Conservation (phyloP, 2,797 vertebrate species). For the Peromyscus eremicus region DNA sequence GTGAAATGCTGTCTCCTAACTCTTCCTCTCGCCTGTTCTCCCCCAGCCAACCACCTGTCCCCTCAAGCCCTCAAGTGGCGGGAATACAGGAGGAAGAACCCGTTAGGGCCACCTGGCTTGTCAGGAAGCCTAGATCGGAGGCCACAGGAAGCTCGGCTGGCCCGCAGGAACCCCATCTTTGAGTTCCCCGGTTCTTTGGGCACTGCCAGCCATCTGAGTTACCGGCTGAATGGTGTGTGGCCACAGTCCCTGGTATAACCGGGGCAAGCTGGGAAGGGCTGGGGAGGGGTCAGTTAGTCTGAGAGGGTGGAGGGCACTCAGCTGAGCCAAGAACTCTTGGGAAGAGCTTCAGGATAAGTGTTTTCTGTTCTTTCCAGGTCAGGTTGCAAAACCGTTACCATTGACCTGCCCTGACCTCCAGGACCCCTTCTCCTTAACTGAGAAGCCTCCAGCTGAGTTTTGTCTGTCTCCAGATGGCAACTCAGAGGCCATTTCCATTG, state of each 20-base stretch:
- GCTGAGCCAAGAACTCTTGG: not conserved
- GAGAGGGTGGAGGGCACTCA: not conserved
- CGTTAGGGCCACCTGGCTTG: slow-evolving; percentile 90
- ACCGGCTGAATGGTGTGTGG: slow-evolving; percentile 91
- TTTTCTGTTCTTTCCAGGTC: slow-evolving; percentile 85
- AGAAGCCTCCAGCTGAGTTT: slow-evolving; percentile 98
- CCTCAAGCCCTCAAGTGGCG: slow-evolving; percentile 98
- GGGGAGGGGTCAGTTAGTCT: not conserved
- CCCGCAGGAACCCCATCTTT: slow-evolving; percentile 92
- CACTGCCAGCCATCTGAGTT: slow-evolving; percentile 85
- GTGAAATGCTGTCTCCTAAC: slow-evolving; percentile 27
- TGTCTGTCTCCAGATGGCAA: slow-evolving; percentile 97
- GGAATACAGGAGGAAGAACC: slow-evolving; percentile 97
- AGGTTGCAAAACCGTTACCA: slow-evolving; percentile 89
- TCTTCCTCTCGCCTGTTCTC: not conserved
- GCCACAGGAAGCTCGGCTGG: slow-evolving; percentile 87
- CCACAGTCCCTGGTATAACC: not conserved
- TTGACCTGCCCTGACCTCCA: slow-evolving; percentile 94
- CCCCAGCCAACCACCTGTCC: slow-evolving; percentile 95
- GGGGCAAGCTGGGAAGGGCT: slow-evolving; percentile 1
- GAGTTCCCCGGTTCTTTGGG: slow-evolving; percentile 92
- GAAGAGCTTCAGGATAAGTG: not conserved
- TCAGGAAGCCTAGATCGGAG: slow-evolving; percentile 89
- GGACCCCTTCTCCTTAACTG: slow-evolving; percentile 96
- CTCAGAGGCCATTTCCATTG: slow-evolving; percentile 93